Percentiles rank a stretch among this genome's conserved stretches.
Conservation (phyloP, 2,888 invertebrate genomes). For the Dendrolimus pini region DNA sequence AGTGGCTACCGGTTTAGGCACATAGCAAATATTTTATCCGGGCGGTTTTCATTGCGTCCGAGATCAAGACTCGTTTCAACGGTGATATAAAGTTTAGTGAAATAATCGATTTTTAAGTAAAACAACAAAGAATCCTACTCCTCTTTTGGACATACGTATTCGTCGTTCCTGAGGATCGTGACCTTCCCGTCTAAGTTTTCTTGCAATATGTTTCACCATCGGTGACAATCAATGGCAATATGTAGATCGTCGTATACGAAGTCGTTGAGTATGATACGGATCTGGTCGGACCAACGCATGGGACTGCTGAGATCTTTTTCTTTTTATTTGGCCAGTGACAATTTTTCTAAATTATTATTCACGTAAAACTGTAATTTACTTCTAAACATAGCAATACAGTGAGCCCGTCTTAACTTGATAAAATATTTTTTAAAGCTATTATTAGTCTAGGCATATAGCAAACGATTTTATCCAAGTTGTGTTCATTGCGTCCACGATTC, state of each 20-base stretch:
- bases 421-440: slow-evolving; percentile 40
- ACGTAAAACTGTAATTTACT: slow-evolving; percentile 3
- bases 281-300: too few species aligned
- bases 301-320: too few species aligned
- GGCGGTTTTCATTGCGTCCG: slow-evolving; percentile 68
- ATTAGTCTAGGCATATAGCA: slow-evolving; percentile 55
- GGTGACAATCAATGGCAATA: too few species aligned
- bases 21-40: slow-evolving; percentile 69
- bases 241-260: too few species aligned
- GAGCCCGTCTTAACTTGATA: slow-evolving; percentile 57
- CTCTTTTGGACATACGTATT: too few species aligned
- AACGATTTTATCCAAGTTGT: slow-evolving; percentile 71
- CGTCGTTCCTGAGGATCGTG: too few species aligned
- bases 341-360: too few species aligned
- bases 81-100: slow-evolving; percentile 20
- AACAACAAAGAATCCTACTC: too few species aligned
- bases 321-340: too few species aligned
- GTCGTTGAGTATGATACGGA: too few species aligned
- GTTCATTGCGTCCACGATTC: slow-evolving; percentile 52
- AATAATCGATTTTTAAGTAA: slow-evolving; percentile 2
- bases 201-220: too few species aligned
- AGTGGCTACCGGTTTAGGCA: slow-evolving; percentile 55
- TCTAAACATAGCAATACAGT: slow-evolving; percentile 40
- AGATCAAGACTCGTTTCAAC: slow-evolving; percentile 40
- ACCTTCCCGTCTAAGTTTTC: too few species aligned